Conservation (phyloP, 1,140 invertebrate species). For the Artemia franciscana region DNA sequence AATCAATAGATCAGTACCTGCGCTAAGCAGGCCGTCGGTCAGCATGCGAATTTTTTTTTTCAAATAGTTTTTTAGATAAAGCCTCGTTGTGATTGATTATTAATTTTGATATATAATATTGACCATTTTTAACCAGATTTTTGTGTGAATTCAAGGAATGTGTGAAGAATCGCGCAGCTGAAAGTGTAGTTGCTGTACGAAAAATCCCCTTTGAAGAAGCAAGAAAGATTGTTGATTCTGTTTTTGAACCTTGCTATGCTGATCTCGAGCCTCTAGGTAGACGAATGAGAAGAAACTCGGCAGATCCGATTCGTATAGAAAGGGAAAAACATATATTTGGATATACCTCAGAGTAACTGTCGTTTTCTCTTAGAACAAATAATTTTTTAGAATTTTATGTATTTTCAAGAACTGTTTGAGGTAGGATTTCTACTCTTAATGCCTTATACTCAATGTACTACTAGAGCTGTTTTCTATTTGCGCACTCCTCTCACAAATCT, state of each 20-base stretch:
- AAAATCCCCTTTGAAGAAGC: conserved; percentile 47
- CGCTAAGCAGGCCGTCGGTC: too few species aligned
- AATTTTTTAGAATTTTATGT: too few species aligned
- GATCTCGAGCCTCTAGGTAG: conserved; percentile 82
- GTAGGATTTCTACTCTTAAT: too few species aligned
- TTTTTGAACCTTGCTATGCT: conserved; percentile 74
- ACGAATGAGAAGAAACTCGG: conserved; percentile 44
- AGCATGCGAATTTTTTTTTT: too few species aligned
- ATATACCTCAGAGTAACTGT: conserved; percentile 25
- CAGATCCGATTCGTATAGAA: conserved; percentile 49
- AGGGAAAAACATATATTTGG: conserved; percentile 51
- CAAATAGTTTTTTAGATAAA: too few species aligned
- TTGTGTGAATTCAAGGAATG: conserved; percentile 40
- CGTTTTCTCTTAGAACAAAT: not conserved
- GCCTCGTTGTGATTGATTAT: too few species aligned
- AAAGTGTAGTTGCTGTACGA: conserved; percentile 54
- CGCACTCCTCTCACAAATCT: too few species aligned
- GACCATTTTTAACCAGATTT: not conserved
- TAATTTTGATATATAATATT: not conserved
- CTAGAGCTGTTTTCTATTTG: too few species aligned
- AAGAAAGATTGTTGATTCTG: conserved; percentile 47
- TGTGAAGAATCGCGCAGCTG: conserved; percentile 62
- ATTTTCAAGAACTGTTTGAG: too few species aligned
- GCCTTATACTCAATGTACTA: too few species aligned
- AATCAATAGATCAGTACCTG: too few species aligned